A percentile compares a stretch with the other conserved stretches of the same genome.
phyloP scores from a whole-genome alignment of 2,113 vertebrate genomes.

The Canis aureus region DNA sequence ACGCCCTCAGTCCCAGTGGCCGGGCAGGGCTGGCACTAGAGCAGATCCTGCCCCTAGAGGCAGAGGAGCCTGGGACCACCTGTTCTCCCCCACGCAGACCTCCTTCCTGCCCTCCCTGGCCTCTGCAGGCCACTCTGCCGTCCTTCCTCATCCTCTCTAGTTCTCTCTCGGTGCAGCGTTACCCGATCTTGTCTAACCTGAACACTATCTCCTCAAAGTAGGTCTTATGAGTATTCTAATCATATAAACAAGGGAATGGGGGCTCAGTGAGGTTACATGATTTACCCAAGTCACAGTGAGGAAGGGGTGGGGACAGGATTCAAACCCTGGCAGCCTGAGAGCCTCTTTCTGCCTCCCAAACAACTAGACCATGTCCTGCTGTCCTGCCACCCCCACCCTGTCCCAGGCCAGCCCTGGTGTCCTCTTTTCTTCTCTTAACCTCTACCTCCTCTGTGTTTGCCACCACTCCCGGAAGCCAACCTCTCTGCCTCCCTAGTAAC shows the following conservation, averaged over 20 bases:
- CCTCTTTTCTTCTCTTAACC: neutral
- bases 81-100: rapidly evolving
- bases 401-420: neutral
- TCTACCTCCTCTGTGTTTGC: neutral
- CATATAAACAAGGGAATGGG: neutral
- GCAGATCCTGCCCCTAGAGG: too few species aligned
- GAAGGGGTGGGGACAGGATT: neutral
- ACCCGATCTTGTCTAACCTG: neutral
- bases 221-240: neutral
- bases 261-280: neutral
- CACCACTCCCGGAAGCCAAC: neutral
- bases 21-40: neutral
- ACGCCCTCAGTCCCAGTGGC: neutral
- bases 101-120: rapidly evolving
- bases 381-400: neutral
- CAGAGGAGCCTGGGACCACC: neutral
- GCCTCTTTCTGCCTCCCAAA: neutral
- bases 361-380: neutral
- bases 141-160: neutral
- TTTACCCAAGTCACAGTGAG: neutral
- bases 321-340: neutral
- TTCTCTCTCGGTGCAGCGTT: neutral
- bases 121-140: neutral
- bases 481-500: neutral
- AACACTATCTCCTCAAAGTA: neutral